Evolutionary conservation across 2,797 vertebrate genomes (phyloP).

Genomic region (Molossus molossus): DNA sequence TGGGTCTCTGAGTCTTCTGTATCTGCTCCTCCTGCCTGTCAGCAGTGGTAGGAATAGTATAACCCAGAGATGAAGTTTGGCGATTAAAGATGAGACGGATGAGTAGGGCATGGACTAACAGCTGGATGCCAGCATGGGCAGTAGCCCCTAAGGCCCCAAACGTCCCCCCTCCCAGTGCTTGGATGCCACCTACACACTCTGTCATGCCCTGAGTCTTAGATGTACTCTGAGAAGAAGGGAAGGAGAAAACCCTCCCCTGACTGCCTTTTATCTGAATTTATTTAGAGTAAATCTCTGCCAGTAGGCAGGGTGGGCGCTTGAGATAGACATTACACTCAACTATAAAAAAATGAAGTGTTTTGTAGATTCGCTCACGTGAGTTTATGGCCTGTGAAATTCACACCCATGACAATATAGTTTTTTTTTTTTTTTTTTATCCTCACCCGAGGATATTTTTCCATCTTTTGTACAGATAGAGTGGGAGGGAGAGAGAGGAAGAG

Average conservation of each 20-base stretch:
- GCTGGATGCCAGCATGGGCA: background rate
- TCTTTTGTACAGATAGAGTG: no score
- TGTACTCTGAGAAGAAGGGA: background rate
- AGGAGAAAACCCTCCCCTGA: background rate
- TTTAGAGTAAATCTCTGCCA: constrained; percentile 29
- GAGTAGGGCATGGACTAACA: background rate
- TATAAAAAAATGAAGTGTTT: background rate
- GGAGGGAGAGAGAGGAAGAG: no score
- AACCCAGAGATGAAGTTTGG: background rate
- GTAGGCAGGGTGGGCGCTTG: background rate
- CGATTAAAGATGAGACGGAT: background rate
- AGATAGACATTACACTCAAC: background rate
- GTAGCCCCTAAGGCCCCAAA: background rate
- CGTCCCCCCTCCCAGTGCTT: background rate
- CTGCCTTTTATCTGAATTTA: constrained; percentile 7
- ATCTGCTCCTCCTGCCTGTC: background rate
- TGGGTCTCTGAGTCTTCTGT: background rate
- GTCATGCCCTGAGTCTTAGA: background rate
- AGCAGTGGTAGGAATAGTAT: background rate
- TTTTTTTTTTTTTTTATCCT: constrained; percentile 50
- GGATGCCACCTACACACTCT: background rate
- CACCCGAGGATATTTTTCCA: no score
- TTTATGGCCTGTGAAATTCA: constrained; percentile 53
- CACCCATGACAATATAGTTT: background rate
- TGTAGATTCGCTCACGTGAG: background rate